Base-by-base conservation (phyloP, 1,140 invertebrate genomes). In the Drosophila yakuba region DNA sequence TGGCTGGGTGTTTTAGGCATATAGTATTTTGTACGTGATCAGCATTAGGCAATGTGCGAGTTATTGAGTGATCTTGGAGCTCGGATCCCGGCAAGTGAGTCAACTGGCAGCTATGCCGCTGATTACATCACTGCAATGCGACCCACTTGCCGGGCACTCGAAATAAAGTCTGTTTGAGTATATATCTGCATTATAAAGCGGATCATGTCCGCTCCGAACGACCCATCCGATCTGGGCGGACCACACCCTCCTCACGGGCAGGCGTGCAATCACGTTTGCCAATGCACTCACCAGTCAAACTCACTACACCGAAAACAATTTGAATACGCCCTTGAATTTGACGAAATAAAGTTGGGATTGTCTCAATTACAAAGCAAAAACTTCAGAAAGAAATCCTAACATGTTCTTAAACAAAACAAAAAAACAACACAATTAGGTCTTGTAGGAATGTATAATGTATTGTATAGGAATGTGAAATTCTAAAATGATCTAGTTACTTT, bases 91-190 rank as follows among this genome's bases (percentile, higher is more conserved):
- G 64, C 28, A 61, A 28, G 28, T 60, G 36, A 56, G 15, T 62
- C 62, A 52, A 51, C 10, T 51, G 60, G 28, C 11, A 64, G 36
- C 35, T 32, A 15, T 28, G n/a, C 15, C 20, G 63, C 8, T 12
- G 64, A 44, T 67, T 44, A 28, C 62, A 68, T 68, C 64, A 67
- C 61, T 41, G 25, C 17, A 11, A 28, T 41, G 15, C 43, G 43
- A 62, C 59, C 59, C 59, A 62, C 38, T 62, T 52, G 20, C 45
- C 45, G 12, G 45, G 23, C 48, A 51, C 48, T 23, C 10, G 39
- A 14, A 3, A 20, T 50, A 36, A 36, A 44, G 28, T 39, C 7
- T 32, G 32, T 10, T 10, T 2, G 1, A 20, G 1, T 20, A 20
- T 20, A 20, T 20, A 20, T 20, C 20, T 20, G 20, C 20, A 2